Percentiles rank a stretch among this genome's conserved stretches.
phyloP scores from a whole-genome alignment of 2,113 vertebrate species.

The Dendropsophus ebraccatus region DNA sequence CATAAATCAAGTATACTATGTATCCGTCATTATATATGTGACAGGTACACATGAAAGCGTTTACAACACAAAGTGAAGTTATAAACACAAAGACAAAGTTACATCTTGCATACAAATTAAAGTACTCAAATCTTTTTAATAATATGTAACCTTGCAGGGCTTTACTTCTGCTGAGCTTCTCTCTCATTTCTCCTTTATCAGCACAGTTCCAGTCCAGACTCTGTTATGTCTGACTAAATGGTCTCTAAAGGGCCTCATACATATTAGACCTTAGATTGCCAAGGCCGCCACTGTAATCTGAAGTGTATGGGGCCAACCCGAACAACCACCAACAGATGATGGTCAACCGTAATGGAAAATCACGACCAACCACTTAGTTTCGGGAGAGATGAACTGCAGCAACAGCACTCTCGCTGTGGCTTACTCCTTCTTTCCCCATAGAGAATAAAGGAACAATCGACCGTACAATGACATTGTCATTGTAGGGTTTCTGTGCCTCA shows the following conservation, averaged over 20 bases:
- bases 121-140: not conserved
- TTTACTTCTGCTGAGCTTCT: not conserved
- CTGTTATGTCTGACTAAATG: not conserved
- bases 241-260: not conserved
- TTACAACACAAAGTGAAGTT: not conserved
- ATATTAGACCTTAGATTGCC: no score
- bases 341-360: no score
- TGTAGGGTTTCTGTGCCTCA: no score
- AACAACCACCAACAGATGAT: no score
- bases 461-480: no score
- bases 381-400: no score
- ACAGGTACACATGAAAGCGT: not conserved
- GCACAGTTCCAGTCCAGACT: not conserved
- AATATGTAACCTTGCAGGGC: not conserved
- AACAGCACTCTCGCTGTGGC: no score
- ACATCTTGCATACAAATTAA: not conserved
- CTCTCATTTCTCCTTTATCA: not conserved
- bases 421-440: no score
- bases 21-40: not conserved
- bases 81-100: not conserved
- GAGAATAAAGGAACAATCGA: no score
- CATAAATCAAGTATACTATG: slow-evolving; percentile 10
- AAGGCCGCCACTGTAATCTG: no score
- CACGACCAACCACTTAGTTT: no score
- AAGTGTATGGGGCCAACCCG: no score